Evolutionary conservation across 1,140 invertebrate genomes (phyloP), one percentile per base, ranked within the genome.

Genomic region (Dufourea novaeangliae): DNA sequence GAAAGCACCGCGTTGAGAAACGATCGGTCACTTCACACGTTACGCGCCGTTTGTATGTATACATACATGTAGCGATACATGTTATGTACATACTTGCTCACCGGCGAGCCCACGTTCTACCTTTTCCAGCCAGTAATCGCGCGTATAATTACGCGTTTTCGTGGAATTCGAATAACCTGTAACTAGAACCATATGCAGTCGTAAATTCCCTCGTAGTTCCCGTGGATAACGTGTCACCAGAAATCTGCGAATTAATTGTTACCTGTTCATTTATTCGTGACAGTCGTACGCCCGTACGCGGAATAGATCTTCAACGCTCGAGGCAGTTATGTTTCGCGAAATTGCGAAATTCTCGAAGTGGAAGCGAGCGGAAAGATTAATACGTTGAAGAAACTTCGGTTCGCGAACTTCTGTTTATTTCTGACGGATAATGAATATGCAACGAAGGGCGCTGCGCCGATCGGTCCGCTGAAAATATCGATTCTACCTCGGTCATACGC

Each of bases 151-250:
- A 66, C 80, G 75, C 69, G n/a, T 83, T 83, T 32, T 41, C 41
- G 37, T 72, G 76, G 64, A 83, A 83, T 83, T 70, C 82, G 68
- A 82, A 82, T 82, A 83, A 78, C 75, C 79, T 72, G 68, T 32
- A 72, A 56, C 59, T 52, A 61, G 75, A n/a, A 56, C 52, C 69
- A 27, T 66, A 54, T 34, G 41, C 25, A 67, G 50, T 59, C 50
- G 44, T 63, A 68, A 75, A 59, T 76, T 29, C 75, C 14, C 11
- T 41, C 52, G 14, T 56, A 64, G 68, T 80, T 64, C 52, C n/a
- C 70, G 46, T 12, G 25, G 22, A 27, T 68, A 68, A 34, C 41
- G 37, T 64, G 44, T 63, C 54, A 50, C 20, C n/a, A 41, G 46
- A 56, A 39, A 39, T 27, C 32, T 39, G 7, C 34, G n/a, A 11